A percentile compares a stretch with the other conserved stretches of the same genome.
Evolutionary conservation across 2,797 vertebrate genomes (phyloP).

Genomic region (Peromyscus eremicus): DNA sequence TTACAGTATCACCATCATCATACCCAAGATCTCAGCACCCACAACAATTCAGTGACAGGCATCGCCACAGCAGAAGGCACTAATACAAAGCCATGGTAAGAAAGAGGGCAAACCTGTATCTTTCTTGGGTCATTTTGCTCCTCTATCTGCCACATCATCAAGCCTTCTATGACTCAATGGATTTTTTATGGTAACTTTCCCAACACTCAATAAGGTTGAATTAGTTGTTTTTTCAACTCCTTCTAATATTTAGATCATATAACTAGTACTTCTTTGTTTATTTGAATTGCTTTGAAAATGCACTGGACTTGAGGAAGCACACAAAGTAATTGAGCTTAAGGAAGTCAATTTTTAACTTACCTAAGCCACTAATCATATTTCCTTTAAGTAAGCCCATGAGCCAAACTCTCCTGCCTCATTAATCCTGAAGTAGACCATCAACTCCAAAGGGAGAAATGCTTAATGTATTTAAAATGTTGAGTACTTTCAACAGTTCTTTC

Average conservation of each 20-base stretch:
- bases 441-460: slow-evolving; percentile 62
- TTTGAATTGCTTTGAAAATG: slow-evolving; percentile 57
- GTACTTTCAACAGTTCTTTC: slow-evolving; percentile 54
- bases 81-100: background rate
- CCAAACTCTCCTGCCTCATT: slow-evolving; percentile 68
- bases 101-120: background rate
- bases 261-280: slow-evolving; percentile 22
- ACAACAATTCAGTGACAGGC: background rate
- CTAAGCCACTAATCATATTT: slow-evolving; percentile 68
- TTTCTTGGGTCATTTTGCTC: background rate
- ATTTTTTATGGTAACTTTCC: slow-evolving; percentile 14
- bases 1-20: background rate
- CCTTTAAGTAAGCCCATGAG: slow-evolving; percentile 63
- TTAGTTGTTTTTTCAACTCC: background rate
- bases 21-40: background rate
- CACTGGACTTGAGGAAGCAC: slow-evolving; percentile 40
- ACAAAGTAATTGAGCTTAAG: slow-evolving; percentile 68
- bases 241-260: slow-evolving; percentile 46
- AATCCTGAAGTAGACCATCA: slow-evolving; percentile 64
- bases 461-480: slow-evolving; percentile 69
- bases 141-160: background rate
- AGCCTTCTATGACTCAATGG: background rate
- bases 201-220: background rate
- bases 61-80: background rate
- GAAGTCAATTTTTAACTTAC: slow-evolving; percentile 66